phyloP scores from a whole-genome alignment of 2,888 invertebrate genomes.

The Pimpla rufipes region DNA sequence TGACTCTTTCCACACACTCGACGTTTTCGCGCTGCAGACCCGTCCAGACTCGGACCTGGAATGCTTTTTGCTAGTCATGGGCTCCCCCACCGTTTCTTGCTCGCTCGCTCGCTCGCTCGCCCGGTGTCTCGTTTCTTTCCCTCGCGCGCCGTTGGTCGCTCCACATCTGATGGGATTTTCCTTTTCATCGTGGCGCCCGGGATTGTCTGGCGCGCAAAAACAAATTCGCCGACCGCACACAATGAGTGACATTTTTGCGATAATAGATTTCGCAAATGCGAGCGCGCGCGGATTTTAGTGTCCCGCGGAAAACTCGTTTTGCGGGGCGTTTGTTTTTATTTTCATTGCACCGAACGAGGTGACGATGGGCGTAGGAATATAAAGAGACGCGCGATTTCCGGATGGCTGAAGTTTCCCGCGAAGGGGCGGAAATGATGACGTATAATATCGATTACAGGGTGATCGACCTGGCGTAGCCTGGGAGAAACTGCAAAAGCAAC shows the following conservation, averaged over 20 bases:
- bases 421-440: conserved; percentile 19
- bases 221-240: not conserved
- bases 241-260: conserved; percentile 23
- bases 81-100: not conserved
- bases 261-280: conserved; percentile 23
- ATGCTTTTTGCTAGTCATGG: conserved; percentile 47
- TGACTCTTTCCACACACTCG: conserved; percentile 24
- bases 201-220: conserved; percentile 6
- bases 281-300: not conserved
- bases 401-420: not conserved
- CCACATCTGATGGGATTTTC: conserved; percentile 43
- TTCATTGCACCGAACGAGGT: not conserved
- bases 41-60: conserved; percentile 33
- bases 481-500: conserved; percentile 50
- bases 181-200: not conserved
- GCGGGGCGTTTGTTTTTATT: not conserved
- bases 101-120: conserved; percentile 28
- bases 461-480: conserved; percentile 60
- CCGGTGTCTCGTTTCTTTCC: conserved; percentile 32
- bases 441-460: conserved; percentile 60
- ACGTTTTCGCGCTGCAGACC: conserved; percentile 40
- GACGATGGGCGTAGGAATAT: not conserved
- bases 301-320: not conserved
- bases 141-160: conserved; percentile 11
- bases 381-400: not conserved